phyloP scores from a whole-genome alignment of 2,888 invertebrate species.

The Thereva unica region DNA sequence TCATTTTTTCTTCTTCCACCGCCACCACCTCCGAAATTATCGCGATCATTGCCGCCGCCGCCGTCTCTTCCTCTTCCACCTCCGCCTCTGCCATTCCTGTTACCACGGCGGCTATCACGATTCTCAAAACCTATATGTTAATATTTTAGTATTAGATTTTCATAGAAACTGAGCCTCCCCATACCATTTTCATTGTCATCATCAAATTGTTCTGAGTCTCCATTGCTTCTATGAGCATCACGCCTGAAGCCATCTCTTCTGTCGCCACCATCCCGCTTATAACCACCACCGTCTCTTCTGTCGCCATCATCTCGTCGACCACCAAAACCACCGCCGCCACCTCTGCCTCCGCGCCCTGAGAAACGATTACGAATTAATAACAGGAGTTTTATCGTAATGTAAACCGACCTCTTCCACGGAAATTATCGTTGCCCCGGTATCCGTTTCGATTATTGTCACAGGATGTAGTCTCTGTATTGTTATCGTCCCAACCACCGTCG shows the following conservation, averaged over 20 bases:
- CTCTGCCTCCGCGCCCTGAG: slow-evolving; percentile 20
- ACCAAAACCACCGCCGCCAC: slow-evolving; percentile 49
- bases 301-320: slow-evolving; percentile 54
- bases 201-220: neutral
- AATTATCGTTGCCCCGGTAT: slow-evolving; percentile 49
- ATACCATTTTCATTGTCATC: slow-evolving; percentile 17
- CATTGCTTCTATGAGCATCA: slow-evolving; percentile 45
- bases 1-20: slow-evolving; percentile 36
- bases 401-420: slow-evolving; percentile 53
- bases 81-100: slow-evolving; percentile 14
- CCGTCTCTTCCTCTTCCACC: slow-evolving; percentile 44
- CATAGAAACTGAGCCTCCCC: neutral
- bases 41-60: slow-evolving; percentile 40
- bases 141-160: no score
- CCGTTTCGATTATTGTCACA: neutral
- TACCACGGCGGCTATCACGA: no score
- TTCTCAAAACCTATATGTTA: no score
- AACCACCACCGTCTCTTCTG: slow-evolving; percentile 47
- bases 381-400: neutral
- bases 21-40: slow-evolving; percentile 42
- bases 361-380: neutral
- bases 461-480: slow-evolving; percentile 49
- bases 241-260: slow-evolving; percentile 42
- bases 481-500: slow-evolving; percentile 54
- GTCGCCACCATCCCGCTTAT: slow-evolving; percentile 43